Conservation (phyloP, 2,888 invertebrate genomes). For the Sarcophaga rosellei region DNA sequence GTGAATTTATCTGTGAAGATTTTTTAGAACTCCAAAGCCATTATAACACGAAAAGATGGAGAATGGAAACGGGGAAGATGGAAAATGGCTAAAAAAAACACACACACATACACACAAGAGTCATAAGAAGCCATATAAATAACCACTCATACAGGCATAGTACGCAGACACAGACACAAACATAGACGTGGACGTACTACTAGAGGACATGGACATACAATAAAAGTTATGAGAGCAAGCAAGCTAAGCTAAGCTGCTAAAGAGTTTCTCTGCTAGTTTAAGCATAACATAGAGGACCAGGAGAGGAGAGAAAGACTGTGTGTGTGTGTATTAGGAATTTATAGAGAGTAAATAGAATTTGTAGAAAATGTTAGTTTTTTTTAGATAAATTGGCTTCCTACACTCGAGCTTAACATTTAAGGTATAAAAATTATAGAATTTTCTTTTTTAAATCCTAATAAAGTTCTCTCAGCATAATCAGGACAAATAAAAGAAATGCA, state of each 20-base stretch:
- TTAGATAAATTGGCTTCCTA: conserved; percentile 64
- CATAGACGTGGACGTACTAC: too few relatives aligned
- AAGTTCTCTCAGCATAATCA: conserved; percentile 22
- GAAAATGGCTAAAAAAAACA: too few relatives aligned
- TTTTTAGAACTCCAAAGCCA: conserved; percentile 39
- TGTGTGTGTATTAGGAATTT: conserved; percentile 28
- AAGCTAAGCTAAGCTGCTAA: conserved; percentile 11
- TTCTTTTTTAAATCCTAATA: conserved; percentile 49
- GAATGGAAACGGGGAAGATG: conserved; percentile 18
- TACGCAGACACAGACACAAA: background rate
- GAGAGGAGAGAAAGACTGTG: background rate
- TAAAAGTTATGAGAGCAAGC: conserved; percentile 40
- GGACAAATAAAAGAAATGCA: conserved; percentile 40
- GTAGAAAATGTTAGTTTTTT: conserved; percentile 55
- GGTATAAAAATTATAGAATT: conserved; percentile 37
- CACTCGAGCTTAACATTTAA: conserved; percentile 48
- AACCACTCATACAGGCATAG: background rate
- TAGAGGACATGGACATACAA: too few relatives aligned
- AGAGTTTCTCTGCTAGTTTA: conserved; percentile 29
- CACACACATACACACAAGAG: conserved; percentile 34
- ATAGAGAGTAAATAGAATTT: conserved; percentile 63
- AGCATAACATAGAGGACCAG: background rate
- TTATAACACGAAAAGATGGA: conserved; percentile 52
- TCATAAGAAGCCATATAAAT: conserved; percentile 33
- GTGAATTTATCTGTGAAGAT: conserved; percentile 49